phyloP scores from a whole-genome alignment of 2,113 vertebrate species.

The Paratilapia polleni region DNA sequence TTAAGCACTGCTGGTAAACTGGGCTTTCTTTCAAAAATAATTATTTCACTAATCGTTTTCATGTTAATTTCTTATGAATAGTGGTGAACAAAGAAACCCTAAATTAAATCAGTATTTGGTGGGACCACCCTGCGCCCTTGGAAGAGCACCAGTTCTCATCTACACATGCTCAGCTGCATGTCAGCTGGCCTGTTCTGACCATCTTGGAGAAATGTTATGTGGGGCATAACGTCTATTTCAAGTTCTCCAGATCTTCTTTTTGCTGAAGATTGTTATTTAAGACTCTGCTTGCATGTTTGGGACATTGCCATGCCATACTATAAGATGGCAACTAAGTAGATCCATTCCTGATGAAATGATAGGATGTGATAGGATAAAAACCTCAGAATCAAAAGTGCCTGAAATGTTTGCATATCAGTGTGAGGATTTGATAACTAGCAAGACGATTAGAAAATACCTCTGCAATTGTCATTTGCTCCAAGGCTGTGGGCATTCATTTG shows the following conservation, averaged over 20 bases:
- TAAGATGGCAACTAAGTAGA: not conserved
- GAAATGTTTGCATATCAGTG: not conserved
- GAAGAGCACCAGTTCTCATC: not conserved
- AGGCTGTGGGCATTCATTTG: not conserved
- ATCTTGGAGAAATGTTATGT: not conserved
- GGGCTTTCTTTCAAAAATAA: not conserved
- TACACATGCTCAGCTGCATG: too few relatives aligned
- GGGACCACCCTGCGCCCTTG: not conserved
- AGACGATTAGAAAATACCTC: not conserved
- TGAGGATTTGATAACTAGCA: not conserved
- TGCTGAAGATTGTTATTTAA: not conserved
- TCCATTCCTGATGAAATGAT: not conserved
- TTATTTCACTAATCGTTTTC: not conserved
- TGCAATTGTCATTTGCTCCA: not conserved
- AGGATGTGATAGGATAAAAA: not conserved
- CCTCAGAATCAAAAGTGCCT: not conserved
- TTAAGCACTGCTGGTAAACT: not conserved
- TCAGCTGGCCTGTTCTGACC: not conserved
- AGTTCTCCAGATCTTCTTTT: not conserved
- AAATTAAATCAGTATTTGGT: not conserved
- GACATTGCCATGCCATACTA: not conserved
- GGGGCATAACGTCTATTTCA: not conserved
- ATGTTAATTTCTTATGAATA: too few relatives aligned
- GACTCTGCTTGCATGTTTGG: not conserved
- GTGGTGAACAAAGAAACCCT: not conserved